A percentile compares a stretch with the other conserved stretches of the same genome.
Conservation (phyloP, 2,113 vertebrate genomes). For the Peromyscus maniculatus region DNA sequence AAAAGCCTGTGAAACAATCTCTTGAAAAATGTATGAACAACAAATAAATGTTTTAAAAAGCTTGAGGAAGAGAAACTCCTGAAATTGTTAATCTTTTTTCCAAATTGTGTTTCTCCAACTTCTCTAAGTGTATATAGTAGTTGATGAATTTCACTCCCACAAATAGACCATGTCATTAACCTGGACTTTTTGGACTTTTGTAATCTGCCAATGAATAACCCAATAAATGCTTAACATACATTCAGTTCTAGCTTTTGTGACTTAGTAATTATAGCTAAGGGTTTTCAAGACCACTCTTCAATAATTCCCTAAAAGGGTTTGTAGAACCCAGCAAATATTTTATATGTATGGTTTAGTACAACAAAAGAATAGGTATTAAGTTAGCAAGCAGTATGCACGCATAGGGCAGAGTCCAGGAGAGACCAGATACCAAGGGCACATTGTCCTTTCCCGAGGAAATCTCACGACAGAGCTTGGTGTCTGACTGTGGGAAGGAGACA, state of each 20-base stretch:
- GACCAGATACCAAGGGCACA: neutral
- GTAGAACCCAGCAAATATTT: neutral
- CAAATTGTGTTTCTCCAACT: neutral
- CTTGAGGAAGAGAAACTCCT: neutral
- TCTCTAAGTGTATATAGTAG: neutral
- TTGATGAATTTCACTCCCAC: neutral
- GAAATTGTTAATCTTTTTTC: slow-evolving; percentile 6
- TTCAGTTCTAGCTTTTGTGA: slow-evolving; percentile 36
- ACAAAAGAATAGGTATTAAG: slow-evolving; percentile 16
- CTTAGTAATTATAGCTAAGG: neutral
- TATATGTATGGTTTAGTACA: neutral
- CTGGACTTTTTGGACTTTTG: slow-evolving; percentile 1
- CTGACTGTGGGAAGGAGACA: neutral
- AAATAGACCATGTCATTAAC: neutral
- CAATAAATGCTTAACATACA: slow-evolving; percentile 13
- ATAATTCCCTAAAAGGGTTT: neutral
- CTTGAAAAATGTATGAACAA: slow-evolving; percentile 22
- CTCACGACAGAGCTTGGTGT: neutral
- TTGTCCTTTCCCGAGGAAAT: neutral
- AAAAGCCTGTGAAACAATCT: slow-evolving; percentile 4
- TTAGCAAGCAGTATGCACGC: neutral
- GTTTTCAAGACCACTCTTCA: neutral
- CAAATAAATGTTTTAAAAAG: neutral
- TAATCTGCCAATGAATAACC: neutral
- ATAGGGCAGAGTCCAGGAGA: neutral